Evolutionary conservation across 2,888 invertebrate species (phyloP).

Genomic region (Geotrupes spiniger): DNA sequence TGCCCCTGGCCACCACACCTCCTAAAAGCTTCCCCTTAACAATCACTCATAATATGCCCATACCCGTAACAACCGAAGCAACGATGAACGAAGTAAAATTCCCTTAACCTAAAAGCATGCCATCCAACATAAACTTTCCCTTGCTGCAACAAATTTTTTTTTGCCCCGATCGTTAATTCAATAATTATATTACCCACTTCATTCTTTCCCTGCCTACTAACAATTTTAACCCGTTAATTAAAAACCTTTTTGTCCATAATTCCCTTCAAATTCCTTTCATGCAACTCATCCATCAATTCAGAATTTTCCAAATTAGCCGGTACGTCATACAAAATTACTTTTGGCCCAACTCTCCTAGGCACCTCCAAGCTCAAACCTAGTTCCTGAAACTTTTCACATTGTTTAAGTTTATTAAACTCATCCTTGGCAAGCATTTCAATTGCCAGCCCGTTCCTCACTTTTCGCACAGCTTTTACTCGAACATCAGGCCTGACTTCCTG

Average conservation of each 20-base stretch:
- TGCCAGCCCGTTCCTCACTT: not conserved
- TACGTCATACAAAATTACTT: not conserved
- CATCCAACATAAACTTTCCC: not conserved
- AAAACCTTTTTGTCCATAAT: too few species aligned
- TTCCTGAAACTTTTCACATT: not conserved
- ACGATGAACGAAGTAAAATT: not conserved
- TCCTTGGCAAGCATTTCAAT: not conserved
- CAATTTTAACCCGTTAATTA: not conserved
- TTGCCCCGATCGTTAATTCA: not conserved
- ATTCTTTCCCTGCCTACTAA: not conserved
- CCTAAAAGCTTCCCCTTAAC: too few species aligned
- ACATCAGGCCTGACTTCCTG: not conserved
- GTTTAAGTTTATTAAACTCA: not conserved
- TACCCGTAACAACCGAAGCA: too few species aligned
- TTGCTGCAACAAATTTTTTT: not conserved
- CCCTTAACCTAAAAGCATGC: not conserved
- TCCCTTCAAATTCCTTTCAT: too few species aligned
- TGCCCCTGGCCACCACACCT: too few species aligned
- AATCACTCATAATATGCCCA: not conserved
- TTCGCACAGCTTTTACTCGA: not conserved
- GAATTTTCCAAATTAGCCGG: not conserved
- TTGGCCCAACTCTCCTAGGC: not conserved
- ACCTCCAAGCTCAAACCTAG: not conserved
- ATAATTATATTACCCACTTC: not conserved
- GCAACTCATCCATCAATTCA: not conserved